Conservation (phyloP, 2,113 vertebrate genomes). For the Aegypius monachus region DNA sequence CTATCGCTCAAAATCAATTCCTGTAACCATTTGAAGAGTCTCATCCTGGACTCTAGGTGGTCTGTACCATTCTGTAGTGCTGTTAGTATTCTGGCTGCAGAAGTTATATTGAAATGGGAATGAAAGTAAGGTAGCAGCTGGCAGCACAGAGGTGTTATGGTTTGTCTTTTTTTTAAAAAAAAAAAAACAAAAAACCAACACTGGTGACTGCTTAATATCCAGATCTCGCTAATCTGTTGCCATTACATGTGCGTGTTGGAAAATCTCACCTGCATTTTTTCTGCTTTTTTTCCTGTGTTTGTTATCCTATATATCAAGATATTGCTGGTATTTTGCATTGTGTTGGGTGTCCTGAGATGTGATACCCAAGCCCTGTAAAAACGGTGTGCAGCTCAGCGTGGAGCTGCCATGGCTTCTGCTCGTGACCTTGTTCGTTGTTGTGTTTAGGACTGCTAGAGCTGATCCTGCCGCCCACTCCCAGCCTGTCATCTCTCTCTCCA, state of each 20-base stretch:
- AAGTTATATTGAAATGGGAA: not conserved
- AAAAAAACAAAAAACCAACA: not conserved
- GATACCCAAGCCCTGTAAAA: not conserved
- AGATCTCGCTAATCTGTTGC: not conserved
- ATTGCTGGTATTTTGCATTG: not conserved
- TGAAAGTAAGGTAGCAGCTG: not conserved
- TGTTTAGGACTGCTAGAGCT: not conserved
- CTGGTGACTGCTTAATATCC: not conserved
- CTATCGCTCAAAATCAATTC: not conserved
- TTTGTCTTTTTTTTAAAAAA: not conserved
- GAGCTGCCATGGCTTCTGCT: not conserved
- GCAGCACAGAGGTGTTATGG: not conserved
- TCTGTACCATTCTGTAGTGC: not conserved
- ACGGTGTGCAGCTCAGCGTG: fast-evolving
- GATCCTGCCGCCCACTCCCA: not conserved
- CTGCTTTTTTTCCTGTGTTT: not conserved
- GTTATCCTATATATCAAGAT: fast-evolving
- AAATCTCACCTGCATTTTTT: not conserved
- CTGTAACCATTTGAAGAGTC: not conserved
- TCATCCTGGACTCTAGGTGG: not conserved
- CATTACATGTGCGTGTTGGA: not conserved
- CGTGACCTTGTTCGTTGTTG: not conserved
- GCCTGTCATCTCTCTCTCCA: not conserved
- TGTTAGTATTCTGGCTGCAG: not conserved
- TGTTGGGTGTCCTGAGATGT: not conserved